A percentile compares a stretch with the other conserved stretches of the same genome.
phyloP scores from a whole-genome alignment of 1,140 invertebrate species.

The Glossosoma conforme region DNA sequence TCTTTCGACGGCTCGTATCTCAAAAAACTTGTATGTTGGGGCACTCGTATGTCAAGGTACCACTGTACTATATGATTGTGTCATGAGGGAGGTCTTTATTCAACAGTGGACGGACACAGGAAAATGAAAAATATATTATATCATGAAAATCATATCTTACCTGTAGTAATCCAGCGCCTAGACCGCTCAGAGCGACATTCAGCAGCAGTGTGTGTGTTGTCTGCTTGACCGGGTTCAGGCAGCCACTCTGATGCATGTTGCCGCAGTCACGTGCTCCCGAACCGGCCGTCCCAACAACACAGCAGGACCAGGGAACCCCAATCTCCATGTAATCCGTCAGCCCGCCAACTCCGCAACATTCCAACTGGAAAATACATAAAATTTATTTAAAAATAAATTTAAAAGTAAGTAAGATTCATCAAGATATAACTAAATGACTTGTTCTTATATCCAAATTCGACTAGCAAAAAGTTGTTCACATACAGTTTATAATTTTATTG shows the following conservation, averaged over 20 bases:
- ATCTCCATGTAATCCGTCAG: constrained; percentile 47
- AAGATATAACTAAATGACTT: constrained; percentile 7
- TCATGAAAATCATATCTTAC: constrained; percentile 34
- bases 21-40: too few relatives aligned
- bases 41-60: too few relatives aligned
- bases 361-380: constrained; percentile 47
- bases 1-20: too few relatives aligned
- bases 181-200: constrained; percentile 44
- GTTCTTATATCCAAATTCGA: neutral
- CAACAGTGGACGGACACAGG: too few relatives aligned
- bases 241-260: constrained; percentile 45
- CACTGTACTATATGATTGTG: too few relatives aligned
- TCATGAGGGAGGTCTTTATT: too few relatives aligned
- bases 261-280: constrained; percentile 38
- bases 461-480: too few relatives aligned
- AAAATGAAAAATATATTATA: too few relatives aligned
- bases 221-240: constrained; percentile 44
- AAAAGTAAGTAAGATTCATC: constrained; percentile 5
- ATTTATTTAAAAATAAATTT: constrained; percentile 6
- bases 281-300: constrained; percentile 37
- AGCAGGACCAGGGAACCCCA: constrained; percentile 51
- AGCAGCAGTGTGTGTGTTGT: constrained; percentile 43
- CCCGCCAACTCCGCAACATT: constrained; percentile 57
- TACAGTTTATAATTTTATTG: too few relatives aligned
- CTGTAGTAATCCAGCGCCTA: constrained; percentile 47